Evolutionary conservation across 1,140 invertebrate species (phyloP), one percentile per base, ranked within the genome.

Genomic region (Doryteuthis pealeii): DNA sequence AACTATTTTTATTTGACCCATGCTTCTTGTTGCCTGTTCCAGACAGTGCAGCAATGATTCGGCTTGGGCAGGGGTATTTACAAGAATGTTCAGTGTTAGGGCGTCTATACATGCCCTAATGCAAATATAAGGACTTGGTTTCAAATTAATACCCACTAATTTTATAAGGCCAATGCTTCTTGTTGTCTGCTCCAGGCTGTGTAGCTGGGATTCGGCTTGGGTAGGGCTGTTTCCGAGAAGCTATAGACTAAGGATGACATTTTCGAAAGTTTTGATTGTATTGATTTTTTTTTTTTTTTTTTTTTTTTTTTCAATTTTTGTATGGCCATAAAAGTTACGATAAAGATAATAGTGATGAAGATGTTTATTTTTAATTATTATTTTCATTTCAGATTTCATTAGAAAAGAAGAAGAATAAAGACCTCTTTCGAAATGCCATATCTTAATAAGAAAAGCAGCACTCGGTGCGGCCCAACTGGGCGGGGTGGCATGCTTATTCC

Each of bases 361-460:
- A n/a, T n/a, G n/a, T 28, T 30, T 43, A 45, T 40, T 18, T 15
- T 6, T n/a, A n/a, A 32, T 62, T 26, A 14, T 68, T 40, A 28
- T 54, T 72, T 68, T 6, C 58, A 15, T 76, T 76, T 45, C 69
- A 76, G 65, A 58, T n/a, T 69, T 69, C 28, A 8, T 69, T 26
- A 28, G 18, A 45, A 71, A 76, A 67, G 49, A 72, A 26, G 5
- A 68, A 28, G 32, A 10, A 10, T 58, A 4, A 26, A 67, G 33
- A 70, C 67, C 35, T 33, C 62, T 15, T 58, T 35, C 4, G 66
- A 71, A 62, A 35, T 43, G 22, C 31, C 72, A 18, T 32, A 40
- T 12, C 70, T 71, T 33, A 68, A 74, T 26, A 35, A 90, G 12
- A 86, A 89, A 40, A 78, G 90, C 40, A 77, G 89, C 35, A 62